A percentile compares a stretch with the other conserved stretches of the same genome.
phyloP scores from a whole-genome alignment of 1,140 invertebrate species.

The Hycleus phaleratus region DNA sequence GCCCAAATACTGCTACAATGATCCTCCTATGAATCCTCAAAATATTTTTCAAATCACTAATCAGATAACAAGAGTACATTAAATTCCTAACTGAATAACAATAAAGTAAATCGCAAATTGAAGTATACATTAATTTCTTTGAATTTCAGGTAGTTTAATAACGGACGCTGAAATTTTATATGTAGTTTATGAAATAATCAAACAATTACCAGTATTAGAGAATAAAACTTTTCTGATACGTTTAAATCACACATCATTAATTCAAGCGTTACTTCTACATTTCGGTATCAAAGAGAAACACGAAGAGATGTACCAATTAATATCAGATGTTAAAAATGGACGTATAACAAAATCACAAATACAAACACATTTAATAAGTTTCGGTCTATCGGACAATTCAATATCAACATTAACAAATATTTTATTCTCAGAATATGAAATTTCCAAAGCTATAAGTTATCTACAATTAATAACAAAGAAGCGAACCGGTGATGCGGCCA shows the following conservation, averaged over 20 bases:
- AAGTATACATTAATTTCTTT: conserved; percentile 4
- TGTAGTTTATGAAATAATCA: conserved; percentile 68
- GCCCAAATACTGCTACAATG: too few species aligned
- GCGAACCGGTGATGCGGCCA: conserved; percentile 54
- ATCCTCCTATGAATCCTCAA: too few species aligned
- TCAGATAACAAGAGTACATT: too few species aligned
- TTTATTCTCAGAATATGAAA: conserved; percentile 61
- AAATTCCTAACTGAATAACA: too few species aligned
- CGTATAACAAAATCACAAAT: conserved; percentile 60
- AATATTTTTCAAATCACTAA: too few species aligned
- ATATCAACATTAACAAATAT: conserved; percentile 61
- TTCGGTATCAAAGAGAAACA: conserved; percentile 61
- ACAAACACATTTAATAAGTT: conserved; percentile 60
- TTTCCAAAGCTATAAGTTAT: conserved; percentile 55
- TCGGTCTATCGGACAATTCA: conserved; percentile 61
- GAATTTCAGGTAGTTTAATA: conserved; percentile 53
- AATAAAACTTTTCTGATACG: conserved; percentile 65
- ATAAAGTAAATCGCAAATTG: background rate
- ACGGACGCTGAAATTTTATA: conserved; percentile 81
- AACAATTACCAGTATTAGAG: conserved; percentile 58
- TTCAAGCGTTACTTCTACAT: conserved; percentile 70
- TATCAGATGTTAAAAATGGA: conserved; percentile 15
- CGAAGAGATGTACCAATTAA: conserved; percentile 20
- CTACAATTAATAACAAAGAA: conserved; percentile 54
- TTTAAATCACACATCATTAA: conserved; percentile 74